phyloP scores from a whole-genome alignment of 2,888 invertebrate genomes.

The Encarsia formosa region DNA sequence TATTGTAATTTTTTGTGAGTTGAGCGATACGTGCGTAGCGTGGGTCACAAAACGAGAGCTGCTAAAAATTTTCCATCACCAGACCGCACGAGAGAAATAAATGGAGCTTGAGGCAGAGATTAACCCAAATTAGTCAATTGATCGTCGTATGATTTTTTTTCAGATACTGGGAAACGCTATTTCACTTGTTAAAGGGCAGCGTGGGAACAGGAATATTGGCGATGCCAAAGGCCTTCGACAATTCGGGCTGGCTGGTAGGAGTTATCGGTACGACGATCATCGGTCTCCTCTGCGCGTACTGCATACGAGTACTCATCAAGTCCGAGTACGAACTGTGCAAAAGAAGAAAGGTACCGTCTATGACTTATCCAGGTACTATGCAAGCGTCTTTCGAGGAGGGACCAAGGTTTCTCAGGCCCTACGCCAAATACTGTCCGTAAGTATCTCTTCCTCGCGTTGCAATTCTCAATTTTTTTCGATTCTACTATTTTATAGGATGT shows the following conservation, averaged over 20 bases:
- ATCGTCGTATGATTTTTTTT: not conserved
- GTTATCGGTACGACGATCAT: slow-evolving; percentile 75
- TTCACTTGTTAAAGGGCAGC: slow-evolving; percentile 85
- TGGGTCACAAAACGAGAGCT: no score
- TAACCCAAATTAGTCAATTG: not conserved
- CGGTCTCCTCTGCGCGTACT: slow-evolving; percentile 87
- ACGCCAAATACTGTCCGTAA: slow-evolving; percentile 27
- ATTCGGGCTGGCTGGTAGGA: slow-evolving; percentile 80
- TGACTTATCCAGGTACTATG: slow-evolving; percentile 79
- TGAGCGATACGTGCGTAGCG: no score
- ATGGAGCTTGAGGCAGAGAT: no score
- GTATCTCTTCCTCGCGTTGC: no score
- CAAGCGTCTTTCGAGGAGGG: slow-evolving; percentile 76
- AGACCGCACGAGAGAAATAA: no score
- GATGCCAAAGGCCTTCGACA: slow-evolving; percentile 81
- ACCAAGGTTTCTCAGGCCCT: slow-evolving; percentile 59
- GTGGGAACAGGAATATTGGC: slow-evolving; percentile 89
- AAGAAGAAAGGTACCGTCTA: slow-evolving; percentile 56
- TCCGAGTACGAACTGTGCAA: slow-evolving; percentile 58
- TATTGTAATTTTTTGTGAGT: no score
- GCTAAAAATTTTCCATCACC: no score
- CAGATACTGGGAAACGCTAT: slow-evolving; percentile 74
- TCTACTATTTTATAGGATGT: no score
- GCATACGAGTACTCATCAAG: slow-evolving; percentile 82
- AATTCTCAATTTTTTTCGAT: no score